Conservation (phyloP, 2,888 invertebrate genomes). For the Diarsia mendica region DNA sequence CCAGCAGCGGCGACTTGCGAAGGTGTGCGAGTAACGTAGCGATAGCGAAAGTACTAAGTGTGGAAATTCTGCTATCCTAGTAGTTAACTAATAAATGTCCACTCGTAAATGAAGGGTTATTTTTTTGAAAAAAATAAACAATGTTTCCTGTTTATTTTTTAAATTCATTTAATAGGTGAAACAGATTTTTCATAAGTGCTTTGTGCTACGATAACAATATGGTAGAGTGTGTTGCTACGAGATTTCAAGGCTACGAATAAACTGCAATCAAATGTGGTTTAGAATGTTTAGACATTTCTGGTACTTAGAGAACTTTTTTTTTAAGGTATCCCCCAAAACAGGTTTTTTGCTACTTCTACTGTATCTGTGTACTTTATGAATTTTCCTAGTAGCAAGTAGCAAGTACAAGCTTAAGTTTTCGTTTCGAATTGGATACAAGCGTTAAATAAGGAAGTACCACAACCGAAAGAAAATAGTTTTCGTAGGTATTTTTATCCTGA, state of each 20-base stretch:
- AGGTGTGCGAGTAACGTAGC: slow-evolving; percentile 39
- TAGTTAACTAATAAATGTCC: slow-evolving; percentile 53
- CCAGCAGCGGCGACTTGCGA: slow-evolving; percentile 35
- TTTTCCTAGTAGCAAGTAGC: neutral
- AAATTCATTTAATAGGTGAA: neutral
- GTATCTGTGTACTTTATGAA: neutral
- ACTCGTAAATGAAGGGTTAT: slow-evolving; percentile 27
- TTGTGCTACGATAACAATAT: neutral
- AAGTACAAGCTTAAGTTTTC: neutral
- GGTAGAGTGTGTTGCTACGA: neutral
- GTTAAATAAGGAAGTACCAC: neutral
- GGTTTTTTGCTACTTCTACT: no score
- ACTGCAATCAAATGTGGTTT: neutral
- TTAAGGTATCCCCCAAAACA: no score
- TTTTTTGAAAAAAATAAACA: neutral
- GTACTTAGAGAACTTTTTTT: neutral
- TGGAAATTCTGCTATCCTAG: slow-evolving; percentile 65
- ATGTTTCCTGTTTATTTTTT: neutral
- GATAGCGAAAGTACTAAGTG: slow-evolving; percentile 72
- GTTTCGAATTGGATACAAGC: neutral
- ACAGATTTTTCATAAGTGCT: neutral
- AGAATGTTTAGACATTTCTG: neutral
- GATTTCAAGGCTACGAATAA: neutral
- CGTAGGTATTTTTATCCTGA: neutral
- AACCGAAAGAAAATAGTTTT: neutral